A percentile compares a stretch with the other conserved stretches of the same genome.
These are phyloP conservation scores for Acyrthosiphon pisum DNA, from an alignment of 1,140 invertebrate species.

Conservation along the genomic window DNA sequence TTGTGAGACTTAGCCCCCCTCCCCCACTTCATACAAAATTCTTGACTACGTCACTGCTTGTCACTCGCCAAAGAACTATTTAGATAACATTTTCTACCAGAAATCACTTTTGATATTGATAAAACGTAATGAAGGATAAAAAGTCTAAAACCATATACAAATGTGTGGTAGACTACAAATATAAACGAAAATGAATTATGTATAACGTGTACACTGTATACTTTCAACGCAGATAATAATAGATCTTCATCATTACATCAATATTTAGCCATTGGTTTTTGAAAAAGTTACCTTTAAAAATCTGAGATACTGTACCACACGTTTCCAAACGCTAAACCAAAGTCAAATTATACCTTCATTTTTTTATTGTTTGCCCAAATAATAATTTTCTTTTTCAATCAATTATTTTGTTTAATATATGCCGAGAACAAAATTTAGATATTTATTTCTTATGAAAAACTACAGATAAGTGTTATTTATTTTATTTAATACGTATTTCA, in stretches of 20 bases:
- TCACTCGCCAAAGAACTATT: not conserved
- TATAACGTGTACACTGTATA: too few species aligned
- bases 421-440: not conserved
- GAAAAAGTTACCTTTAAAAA: not conserved
- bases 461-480: not conserved
- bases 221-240: not conserved
- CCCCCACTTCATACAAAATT: too few species aligned
- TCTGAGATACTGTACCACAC: not conserved
- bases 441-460: not conserved
- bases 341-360: not conserved
- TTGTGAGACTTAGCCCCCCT: too few species aligned
- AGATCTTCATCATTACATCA: not conserved
- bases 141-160: not conserved
- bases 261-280: not conserved
- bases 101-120: not conserved
- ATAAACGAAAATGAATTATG: not conserved
- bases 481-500: not conserved
- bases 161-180: not conserved
- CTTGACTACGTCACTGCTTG: not conserved
- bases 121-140: not conserved
- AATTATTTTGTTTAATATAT: not conserved
- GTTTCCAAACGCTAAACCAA: not conserved
- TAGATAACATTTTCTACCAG: not conserved
- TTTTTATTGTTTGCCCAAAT: not conserved
- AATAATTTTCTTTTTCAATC: not conserved